Base-by-base conservation (phyloP, 2,888 invertebrate genomes). In the Torymus texanus region DNA sequence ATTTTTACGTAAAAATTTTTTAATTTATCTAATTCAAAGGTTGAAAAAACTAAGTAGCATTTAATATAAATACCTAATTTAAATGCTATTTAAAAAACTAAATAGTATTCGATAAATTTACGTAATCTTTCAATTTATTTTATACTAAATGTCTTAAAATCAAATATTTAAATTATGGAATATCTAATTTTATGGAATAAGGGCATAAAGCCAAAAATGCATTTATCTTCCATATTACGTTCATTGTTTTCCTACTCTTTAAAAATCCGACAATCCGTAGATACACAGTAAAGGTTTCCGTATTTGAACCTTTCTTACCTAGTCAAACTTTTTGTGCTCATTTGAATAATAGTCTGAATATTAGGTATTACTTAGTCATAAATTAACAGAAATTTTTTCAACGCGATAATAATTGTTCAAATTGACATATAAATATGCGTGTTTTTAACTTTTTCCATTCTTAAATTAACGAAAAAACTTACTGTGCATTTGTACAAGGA, bases 121-220 rank as follows among this genome's bases (percentile, higher is more conserved):
- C 29, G 50, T 71, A 50, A 63, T 50, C 41, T 56, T 59, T 63
- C 41, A 71, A 67, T 61, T 63, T 71, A 71, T 14, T 53, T 66
- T 67, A 67, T 12, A 16, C 24, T 50, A 58, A 2, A 55, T 13
- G 14, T 78, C 24, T 70, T 16, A 11, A 73, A 78, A 73, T 67
- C 2, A 73, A 62, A 50, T 12, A 62, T 66, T 5, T 55, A 55
- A 55, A 74, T 63, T 68, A 51, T 61, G 21, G n/a, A 71, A 29
- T 65, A 53, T 65, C 24, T 62, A 78, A 18, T n/a, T 79, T 71
- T 62, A 58, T 71, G 70, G 66, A 80, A 76, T 73, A 77, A 80
- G 73, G 77, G 13, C 70, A 80, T 70, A 80, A 80, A 84, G 70
- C 77, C 63, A 80, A 83, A 81, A 67, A 67, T 72, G 75, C 51